Percentiles rank a stretch among this genome's conserved stretches.
Conservation (phyloP, 2,797 vertebrate species). For the Margarornis squamiger region DNA sequence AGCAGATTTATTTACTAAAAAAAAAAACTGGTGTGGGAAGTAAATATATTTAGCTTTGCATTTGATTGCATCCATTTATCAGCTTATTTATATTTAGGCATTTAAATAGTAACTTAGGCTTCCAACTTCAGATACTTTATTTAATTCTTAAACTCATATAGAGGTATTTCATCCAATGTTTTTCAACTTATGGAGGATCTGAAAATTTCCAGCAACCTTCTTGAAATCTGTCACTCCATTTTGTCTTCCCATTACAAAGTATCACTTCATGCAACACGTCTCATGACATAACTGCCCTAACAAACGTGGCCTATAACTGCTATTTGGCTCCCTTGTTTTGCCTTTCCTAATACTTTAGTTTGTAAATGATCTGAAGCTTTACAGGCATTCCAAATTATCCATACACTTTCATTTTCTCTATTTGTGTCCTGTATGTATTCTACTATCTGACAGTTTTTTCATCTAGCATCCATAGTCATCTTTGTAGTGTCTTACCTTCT, state of each 20-base stretch:
- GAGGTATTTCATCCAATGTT: background rate
- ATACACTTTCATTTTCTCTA: background rate
- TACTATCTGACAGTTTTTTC: background rate
- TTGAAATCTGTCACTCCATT: background rate
- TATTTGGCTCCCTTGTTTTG: background rate
- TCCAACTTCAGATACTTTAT: background rate
- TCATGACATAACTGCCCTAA: background rate
- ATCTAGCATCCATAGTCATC: background rate
- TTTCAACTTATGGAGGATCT: background rate
- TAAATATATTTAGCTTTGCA: background rate
- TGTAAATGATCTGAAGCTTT: background rate
- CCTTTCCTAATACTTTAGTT: background rate
- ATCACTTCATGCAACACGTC: background rate
- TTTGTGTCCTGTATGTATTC: background rate
- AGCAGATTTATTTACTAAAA: background rate
- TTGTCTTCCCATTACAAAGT: background rate
- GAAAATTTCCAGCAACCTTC: background rate
- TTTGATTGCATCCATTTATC: background rate
- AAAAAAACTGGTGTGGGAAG: background rate
- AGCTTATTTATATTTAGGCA: background rate
- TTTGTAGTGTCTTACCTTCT: background rate
- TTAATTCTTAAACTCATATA: background rate
- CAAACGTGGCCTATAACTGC: background rate
- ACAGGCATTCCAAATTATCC: background rate
- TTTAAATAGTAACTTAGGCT: background rate